A percentile compares a stretch with the other conserved stretches of the same genome.
Conservation (phyloP, 2,888 invertebrate species). For the Drosophila setosimentum region DNA sequence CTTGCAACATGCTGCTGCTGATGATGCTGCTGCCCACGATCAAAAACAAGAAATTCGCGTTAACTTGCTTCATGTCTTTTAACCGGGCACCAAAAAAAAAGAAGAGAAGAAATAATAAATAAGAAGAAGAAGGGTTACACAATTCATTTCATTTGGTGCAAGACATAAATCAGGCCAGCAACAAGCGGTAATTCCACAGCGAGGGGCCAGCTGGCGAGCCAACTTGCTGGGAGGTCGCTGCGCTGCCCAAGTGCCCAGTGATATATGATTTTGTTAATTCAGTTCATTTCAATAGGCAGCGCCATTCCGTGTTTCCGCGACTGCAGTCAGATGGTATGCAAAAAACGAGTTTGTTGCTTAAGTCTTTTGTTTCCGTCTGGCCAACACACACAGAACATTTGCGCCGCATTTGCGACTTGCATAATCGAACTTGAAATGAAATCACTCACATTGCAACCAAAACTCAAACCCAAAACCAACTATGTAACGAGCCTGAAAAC, state of each 20-base stretch:
- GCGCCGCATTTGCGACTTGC: slow-evolving; percentile 37
- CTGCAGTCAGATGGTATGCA: slow-evolving; percentile 17
- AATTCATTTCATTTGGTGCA: slow-evolving; percentile 81
- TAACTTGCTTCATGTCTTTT: slow-evolving; percentile 58
- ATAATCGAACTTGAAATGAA: slow-evolving; percentile 66
- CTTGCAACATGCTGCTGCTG: slow-evolving; percentile 13
- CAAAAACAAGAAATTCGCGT: slow-evolving; percentile 78
- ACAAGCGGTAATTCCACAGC: slow-evolving; percentile 61
- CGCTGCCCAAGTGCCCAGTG: slow-evolving; percentile 59
- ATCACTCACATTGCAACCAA: slow-evolving; percentile 42
- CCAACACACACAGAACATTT: slow-evolving; percentile 60
- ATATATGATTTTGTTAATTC: slow-evolving; percentile 79
- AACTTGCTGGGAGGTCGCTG: slow-evolving; percentile 71
- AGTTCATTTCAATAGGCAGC: slow-evolving; percentile 64
- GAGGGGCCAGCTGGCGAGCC: slow-evolving; percentile 36
- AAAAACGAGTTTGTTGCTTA: slow-evolving; percentile 68
- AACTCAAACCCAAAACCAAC: slow-evolving; percentile 12
- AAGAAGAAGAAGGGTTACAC: slow-evolving; percentile 64
- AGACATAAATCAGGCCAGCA: slow-evolving; percentile 77
- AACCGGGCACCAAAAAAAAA: slow-evolving; percentile 38
- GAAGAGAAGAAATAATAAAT: slow-evolving; percentile 29
- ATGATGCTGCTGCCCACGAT: slow-evolving; percentile 72
- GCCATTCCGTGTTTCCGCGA: slow-evolving; percentile 8
- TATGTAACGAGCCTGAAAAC: slow-evolving; percentile 45
- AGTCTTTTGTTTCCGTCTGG: slow-evolving; percentile 59